Percentiles rank a stretch among this genome's conserved stretches.
Evolutionary conservation across 2,797 vertebrate species (phyloP).

Genomic region (Neosilurus mollespiculum): DNA sequence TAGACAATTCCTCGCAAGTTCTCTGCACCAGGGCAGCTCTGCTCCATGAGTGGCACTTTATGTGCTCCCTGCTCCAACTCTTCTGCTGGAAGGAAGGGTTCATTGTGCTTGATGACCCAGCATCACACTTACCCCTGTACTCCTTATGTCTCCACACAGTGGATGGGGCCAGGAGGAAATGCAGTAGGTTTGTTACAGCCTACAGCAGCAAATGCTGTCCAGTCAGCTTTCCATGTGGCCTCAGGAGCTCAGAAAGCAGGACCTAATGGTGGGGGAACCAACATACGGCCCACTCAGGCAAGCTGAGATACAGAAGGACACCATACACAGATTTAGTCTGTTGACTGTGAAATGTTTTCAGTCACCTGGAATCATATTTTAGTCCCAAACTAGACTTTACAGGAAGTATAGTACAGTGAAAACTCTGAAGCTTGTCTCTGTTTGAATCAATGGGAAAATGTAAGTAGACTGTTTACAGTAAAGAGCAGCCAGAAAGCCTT

Average conservation of each 20-base stretch:
- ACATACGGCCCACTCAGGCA: slow-evolving; percentile 87
- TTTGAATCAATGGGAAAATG: slow-evolving; percentile 15
- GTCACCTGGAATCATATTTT: slow-evolving; percentile 15
- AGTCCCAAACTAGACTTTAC: slow-evolving; percentile 5
- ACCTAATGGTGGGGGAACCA: slow-evolving; percentile 84
- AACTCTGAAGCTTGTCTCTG: neutral
- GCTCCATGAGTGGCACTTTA: slow-evolving; percentile 76
- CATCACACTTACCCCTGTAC: slow-evolving; percentile 81
- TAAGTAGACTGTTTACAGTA: slow-evolving; percentile 38
- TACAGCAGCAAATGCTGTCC: slow-evolving; percentile 69
- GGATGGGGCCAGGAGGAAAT: slow-evolving; percentile 78
- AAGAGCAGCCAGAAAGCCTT: slow-evolving; percentile 17
- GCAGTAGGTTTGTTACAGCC: slow-evolving; percentile 73
- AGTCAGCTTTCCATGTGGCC: slow-evolving; percentile 88
- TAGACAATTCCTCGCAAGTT: slow-evolving; percentile 82
- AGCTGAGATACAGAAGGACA: slow-evolving; percentile 39
- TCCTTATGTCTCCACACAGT: slow-evolving; percentile 79
- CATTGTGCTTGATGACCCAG: slow-evolving; percentile 82
- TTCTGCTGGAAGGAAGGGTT: slow-evolving; percentile 84
- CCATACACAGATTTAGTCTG: neutral
- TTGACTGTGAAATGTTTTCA: slow-evolving; percentile 25
- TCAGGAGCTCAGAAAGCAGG: slow-evolving; percentile 87
- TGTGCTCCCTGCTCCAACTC: slow-evolving; percentile 71
- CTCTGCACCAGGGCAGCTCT: slow-evolving; percentile 89
- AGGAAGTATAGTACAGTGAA: slow-evolving; percentile 1